Evolutionary conservation across 2,888 invertebrate genomes (phyloP).

Genomic region (Drosophila parthenogenetica): DNA sequence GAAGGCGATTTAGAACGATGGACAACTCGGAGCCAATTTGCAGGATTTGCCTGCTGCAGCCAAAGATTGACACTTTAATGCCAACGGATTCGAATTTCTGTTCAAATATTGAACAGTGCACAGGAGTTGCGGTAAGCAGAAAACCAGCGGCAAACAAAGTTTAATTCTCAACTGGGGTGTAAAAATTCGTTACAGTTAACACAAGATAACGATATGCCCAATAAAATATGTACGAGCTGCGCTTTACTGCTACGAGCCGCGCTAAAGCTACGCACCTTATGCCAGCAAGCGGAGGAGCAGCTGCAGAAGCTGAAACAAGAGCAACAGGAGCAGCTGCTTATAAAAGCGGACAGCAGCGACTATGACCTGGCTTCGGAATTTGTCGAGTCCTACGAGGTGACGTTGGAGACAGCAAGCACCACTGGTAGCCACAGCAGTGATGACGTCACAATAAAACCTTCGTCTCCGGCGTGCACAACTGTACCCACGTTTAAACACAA

Average conservation of each 20-base stretch:
- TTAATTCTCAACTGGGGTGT: not conserved
- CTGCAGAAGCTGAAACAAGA: constrained; percentile 25
- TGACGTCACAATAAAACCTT: constrained; percentile 25
- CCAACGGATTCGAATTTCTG: constrained; percentile 42
- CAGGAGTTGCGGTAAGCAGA: constrained; percentile 67
- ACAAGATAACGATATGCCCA: constrained; percentile 44
- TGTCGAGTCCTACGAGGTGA: constrained; percentile 51
- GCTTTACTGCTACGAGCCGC: constrained; percentile 62
- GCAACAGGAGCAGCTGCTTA: constrained; percentile 4
- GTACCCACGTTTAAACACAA: not conserved
- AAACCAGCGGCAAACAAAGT: not conserved
- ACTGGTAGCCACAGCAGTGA: constrained; percentile 19
- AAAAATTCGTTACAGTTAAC: constrained; percentile 52
- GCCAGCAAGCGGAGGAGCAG: constrained; percentile 54
- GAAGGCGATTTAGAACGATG: constrained; percentile 12
- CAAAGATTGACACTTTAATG: constrained; percentile 54
- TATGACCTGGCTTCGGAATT: constrained; percentile 43
- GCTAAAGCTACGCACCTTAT: constrained; percentile 58
- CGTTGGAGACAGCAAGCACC: constrained; percentile 34
- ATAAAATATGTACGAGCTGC: constrained; percentile 73
- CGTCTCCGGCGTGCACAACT: not conserved
- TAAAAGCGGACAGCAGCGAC: constrained; percentile 8
- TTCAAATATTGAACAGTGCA: constrained; percentile 68
- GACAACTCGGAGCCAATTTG: constrained; percentile 53
- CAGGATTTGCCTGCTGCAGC: constrained; percentile 73